phyloP scores from a whole-genome alignment of 1,140 invertebrate species.

The Brachionus plicatilis region DNA sequence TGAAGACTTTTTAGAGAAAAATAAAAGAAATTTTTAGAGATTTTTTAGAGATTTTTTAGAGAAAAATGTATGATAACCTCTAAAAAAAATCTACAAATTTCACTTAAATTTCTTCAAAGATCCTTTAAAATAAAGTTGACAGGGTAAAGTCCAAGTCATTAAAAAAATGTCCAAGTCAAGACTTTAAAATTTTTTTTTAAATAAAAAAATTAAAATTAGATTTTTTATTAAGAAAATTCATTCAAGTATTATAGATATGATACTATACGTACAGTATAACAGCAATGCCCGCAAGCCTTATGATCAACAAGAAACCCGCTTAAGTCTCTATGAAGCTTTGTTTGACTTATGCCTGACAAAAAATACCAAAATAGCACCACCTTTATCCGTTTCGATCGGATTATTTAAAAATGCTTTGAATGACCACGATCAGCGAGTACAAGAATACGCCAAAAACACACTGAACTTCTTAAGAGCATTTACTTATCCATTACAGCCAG shows the following conservation, averaged over 20 bases:
- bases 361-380: slow-evolving; percentile 1
- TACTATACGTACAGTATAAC: slow-evolving; percentile 13
- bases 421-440: neutral
- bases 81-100: no score
- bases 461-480: neutral
- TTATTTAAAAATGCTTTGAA: neutral
- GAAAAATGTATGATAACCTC: no score
- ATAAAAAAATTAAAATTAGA: neutral
- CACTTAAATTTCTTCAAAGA: no score
- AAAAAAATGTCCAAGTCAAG: no score
- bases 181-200: neutral
- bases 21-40: no score
- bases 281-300: neutral
- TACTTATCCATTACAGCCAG: slow-evolving; percentile 11
- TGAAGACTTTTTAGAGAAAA: no score
- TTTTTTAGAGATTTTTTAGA: no score
- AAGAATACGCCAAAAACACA: neutral
- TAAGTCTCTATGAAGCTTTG: neutral
- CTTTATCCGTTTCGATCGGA: neutral
- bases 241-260: neutral
- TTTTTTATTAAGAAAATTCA: slow-evolving; percentile 1
- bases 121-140: no score
- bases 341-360: neutral
- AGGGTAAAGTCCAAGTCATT: no score
- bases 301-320: neutral